phyloP scores from a whole-genome alignment of 2,113 vertebrate species.

The Hippopotamus amphibius region DNA sequence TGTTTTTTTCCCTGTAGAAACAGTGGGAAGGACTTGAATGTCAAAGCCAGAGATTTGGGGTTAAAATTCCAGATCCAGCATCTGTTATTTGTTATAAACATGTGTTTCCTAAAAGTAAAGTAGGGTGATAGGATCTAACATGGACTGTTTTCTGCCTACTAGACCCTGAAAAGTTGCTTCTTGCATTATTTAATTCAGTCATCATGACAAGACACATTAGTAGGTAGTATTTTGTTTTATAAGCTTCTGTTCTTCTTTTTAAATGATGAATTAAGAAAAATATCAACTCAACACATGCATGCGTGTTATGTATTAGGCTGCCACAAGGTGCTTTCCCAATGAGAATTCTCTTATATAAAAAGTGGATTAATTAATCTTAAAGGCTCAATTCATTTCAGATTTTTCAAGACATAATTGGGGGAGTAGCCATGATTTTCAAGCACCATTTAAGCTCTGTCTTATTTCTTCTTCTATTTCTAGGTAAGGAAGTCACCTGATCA shows the following conservation, averaged over 20 bases:
- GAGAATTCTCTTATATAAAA: not conserved
- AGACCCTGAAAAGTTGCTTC: accelerated
- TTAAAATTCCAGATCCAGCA: not conserved
- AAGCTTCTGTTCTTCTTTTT: not conserved
- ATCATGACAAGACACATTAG: not conserved
- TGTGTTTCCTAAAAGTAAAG: not conserved
- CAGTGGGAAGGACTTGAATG: not conserved
- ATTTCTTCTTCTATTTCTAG: not conserved
- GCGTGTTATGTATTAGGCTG: not conserved
- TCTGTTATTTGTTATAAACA: not conserved
- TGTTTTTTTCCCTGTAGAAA: not conserved
- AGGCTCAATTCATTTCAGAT: not conserved
- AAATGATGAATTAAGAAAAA: not conserved
- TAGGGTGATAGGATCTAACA: not conserved
- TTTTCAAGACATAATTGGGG: not conserved
- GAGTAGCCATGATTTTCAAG: not conserved
- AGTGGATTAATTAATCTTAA: not conserved
- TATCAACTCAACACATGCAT: not conserved
- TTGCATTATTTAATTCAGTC: not conserved
- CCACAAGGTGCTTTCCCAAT: accelerated
- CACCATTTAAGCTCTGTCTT: not conserved
- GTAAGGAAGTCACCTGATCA: not conserved
- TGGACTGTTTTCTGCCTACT: accelerated
- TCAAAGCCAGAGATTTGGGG: accelerated
- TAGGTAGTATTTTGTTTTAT: not conserved